Percentiles rank a stretch among this genome's conserved stretches.
Evolutionary conservation across 2,888 invertebrate species (phyloP).

Genomic region (Drosophila algonquin): DNA sequence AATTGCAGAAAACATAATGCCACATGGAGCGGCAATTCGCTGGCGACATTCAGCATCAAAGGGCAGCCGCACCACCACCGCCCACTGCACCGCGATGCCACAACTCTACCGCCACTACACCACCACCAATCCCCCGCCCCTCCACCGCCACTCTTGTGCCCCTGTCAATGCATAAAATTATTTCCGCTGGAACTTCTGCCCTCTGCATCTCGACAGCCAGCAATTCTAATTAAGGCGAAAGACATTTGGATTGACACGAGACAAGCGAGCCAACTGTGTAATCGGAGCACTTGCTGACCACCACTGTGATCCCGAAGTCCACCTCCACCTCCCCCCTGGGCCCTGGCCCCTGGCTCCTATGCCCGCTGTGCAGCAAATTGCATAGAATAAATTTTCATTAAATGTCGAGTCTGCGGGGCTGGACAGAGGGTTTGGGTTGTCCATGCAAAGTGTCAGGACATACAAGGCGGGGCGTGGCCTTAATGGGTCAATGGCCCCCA

Average conservation of each 20-base stretch:
- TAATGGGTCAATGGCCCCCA: conserved; percentile 41
- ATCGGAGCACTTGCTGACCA: conserved; percentile 64
- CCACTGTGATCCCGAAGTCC: conserved; percentile 14
- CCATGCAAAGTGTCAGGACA: conserved; percentile 62
- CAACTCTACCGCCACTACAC: neutral
- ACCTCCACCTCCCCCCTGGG: conserved; percentile 1
- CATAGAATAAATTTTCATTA: conserved; percentile 81
- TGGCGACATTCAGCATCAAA: conserved; percentile 77
- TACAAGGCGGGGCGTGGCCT: conserved; percentile 48
- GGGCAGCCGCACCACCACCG: conserved; percentile 60
- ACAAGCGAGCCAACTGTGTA: conserved; percentile 70
- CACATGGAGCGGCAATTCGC: conserved; percentile 60
- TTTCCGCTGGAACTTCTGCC: conserved; percentile 62
- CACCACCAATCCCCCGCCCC: neutral
- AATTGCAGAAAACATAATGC: conserved; percentile 73
- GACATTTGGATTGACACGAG: conserved; percentile 79
- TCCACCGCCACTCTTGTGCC: neutral
- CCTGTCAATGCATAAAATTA: conserved; percentile 71
- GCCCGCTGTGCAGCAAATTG: conserved; percentile 63
- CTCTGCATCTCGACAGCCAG: conserved; percentile 27
- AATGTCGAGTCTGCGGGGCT: conserved; percentile 53
- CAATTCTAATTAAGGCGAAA: conserved; percentile 78
- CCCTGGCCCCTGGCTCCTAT: neutral
- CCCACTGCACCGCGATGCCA: conserved; percentile 20
- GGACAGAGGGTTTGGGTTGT: neutral